Percentiles rank a stretch among this genome's conserved stretches.
Conservation (phyloP, 2,888 invertebrate genomes). For the Melolontha melolontha region DNA sequence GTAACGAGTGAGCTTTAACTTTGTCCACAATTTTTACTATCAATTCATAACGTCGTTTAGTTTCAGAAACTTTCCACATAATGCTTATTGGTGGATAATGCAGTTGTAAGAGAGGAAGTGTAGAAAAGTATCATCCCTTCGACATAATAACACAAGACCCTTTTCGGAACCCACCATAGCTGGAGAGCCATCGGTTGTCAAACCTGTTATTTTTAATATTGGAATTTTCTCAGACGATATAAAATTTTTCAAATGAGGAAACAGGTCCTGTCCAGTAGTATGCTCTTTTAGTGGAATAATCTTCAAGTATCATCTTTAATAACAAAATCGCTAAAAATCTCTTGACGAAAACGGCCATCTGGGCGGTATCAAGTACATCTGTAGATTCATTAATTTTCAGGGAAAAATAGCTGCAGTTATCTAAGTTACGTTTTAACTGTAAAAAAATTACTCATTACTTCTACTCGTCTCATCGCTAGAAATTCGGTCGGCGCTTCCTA, state of each 20-base stretch:
- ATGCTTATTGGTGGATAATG: constrained; percentile 45
- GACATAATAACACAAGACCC: constrained; percentile 47
- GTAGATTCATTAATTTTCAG: constrained; percentile 47
- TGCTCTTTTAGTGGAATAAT: constrained; percentile 45
- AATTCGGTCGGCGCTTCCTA: constrained; percentile 41
- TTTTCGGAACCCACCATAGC: constrained; percentile 47
- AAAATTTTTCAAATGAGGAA: constrained; percentile 46
- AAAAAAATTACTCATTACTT: constrained; percentile 31
- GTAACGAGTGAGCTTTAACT: constrained; percentile 38
- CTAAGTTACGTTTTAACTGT: constrained; percentile 44
- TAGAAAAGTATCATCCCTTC: constrained; percentile 43
- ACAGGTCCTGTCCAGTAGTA: constrained; percentile 47
- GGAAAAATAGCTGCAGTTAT: constrained; percentile 48
- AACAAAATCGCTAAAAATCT: constrained; percentile 47
- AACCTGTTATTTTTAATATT: constrained; percentile 47
- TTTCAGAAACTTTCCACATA: constrained; percentile 39
- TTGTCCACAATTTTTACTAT: constrained; percentile 8
- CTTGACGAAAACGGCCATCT: constrained; percentile 45
- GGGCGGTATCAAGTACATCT: constrained; percentile 44
- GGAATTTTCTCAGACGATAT: constrained; percentile 39
- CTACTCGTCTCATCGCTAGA: constrained; percentile 49
- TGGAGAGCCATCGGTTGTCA: constrained; percentile 48
- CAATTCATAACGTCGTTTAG: constrained; percentile 27
- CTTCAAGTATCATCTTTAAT: constrained; percentile 48
- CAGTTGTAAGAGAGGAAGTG: constrained; percentile 46